Evolutionary conservation across 1,140 invertebrate species (phyloP).

Genomic region (Drosophila parabipectinata): DNA sequence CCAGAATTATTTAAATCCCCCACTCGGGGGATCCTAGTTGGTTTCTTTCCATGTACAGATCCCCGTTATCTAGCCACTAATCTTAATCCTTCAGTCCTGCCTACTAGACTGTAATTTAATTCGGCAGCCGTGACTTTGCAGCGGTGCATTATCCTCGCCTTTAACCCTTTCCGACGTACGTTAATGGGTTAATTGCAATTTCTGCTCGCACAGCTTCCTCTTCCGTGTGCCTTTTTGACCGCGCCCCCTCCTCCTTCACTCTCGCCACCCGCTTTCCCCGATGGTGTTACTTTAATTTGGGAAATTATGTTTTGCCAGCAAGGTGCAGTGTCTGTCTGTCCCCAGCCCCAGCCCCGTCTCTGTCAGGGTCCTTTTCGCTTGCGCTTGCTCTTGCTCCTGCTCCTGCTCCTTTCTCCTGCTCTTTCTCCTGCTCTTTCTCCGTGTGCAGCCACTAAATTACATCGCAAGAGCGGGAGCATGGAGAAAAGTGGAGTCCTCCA

Average conservation of each 20-base stretch:
- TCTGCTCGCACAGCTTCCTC: conserved; percentile 44
- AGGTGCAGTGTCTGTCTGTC: conserved; percentile 45
- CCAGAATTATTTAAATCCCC: not conserved
- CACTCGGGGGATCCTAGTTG: not conserved
- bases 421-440: not conserved
- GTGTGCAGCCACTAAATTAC: conserved; percentile 57
- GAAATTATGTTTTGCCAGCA: conserved; percentile 74
- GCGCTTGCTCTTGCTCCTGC: not conserved
- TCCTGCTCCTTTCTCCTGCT: conserved; percentile 1
- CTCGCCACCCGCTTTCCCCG: not conserved
- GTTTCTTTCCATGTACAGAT: too few species aligned
- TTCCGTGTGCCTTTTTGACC: not conserved
- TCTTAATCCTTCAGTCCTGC: not conserved
- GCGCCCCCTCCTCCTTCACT: not conserved
- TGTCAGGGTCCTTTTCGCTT: not conserved
- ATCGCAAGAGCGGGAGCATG: conserved; percentile 11
- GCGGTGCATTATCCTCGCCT: conserved; percentile 9
- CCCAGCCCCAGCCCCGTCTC: not conserved
- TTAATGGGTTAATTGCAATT: conserved; percentile 74
- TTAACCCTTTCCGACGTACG: conserved; percentile 27
- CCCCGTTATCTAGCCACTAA: not conserved
- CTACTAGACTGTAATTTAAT: conserved; percentile 3
- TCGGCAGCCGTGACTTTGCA: conserved; percentile 2
- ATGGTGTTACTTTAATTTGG: conserved; percentile 69
- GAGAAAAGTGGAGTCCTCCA: conserved; percentile 24